A percentile compares a stretch with the other conserved stretches of the same genome.
Evolutionary conservation across 1,140 invertebrate species (phyloP).

Genomic region (Oedothorax gibbosus): DNA sequence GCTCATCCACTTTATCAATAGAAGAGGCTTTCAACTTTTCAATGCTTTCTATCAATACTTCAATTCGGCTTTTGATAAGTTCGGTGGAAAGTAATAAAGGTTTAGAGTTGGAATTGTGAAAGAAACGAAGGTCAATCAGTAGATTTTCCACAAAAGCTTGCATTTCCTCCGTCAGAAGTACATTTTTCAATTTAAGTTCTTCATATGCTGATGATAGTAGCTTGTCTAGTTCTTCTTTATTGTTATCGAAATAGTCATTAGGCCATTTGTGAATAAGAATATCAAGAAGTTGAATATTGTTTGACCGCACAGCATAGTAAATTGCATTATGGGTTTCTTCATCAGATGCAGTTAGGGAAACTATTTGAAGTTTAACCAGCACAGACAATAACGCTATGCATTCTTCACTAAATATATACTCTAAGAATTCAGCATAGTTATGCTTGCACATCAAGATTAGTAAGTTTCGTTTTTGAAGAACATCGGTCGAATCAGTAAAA

Average conservation of each 20-base stretch:
- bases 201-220: constrained; percentile 7
- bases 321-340: constrained; percentile 23
- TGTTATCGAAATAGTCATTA: not conserved
- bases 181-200: constrained; percentile 28
- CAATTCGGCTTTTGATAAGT: not conserved
- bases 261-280: constrained; percentile 10
- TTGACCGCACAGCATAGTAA: constrained; percentile 38
- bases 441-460: constrained; percentile 30
- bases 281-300: not conserved
- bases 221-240: constrained; percentile 13
- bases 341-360: not conserved
- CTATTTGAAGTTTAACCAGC: not conserved
- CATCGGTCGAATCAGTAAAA: not conserved
- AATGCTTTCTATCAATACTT: not conserved
- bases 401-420: constrained; percentile 4
- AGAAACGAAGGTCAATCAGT: constrained; percentile 7
- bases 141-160: not conserved
- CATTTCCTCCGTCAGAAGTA: not conserved
- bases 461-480: constrained; percentile 1
- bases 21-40: not conserved
- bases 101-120: not conserved
- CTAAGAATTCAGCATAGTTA: not conserved
- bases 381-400: not conserved
- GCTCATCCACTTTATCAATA: not conserved
- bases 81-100: not conserved